Evolutionary conservation across 2,797 vertebrate species (phyloP), one percentile per base, ranked within the genome.

Genomic region (Pangasius macronema): DNA sequence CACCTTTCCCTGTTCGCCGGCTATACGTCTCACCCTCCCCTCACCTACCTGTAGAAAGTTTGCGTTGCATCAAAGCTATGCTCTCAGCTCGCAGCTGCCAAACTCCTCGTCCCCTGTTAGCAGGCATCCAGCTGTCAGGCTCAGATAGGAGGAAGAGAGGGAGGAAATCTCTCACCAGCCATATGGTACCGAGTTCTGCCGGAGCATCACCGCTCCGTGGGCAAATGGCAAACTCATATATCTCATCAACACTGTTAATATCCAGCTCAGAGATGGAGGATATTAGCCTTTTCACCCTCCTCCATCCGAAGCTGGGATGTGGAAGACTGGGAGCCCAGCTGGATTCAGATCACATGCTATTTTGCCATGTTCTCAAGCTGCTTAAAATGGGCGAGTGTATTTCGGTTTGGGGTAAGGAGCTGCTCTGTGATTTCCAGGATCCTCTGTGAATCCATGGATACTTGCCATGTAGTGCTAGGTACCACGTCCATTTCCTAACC

Each of bases 161-260:
- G 95, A 96, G 95, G 96, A 94, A 94, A 95, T 97, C 96, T 97
- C 96, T 97, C 96, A 97, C 96, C 96, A 96, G 95, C 98, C 98
- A 98, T 97, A 98, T 98, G 97, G 97, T 95, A 92, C 93, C 93
- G 94, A 95, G 97, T 96, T 96, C 95, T 95, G 95, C 94, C 94
- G 91, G 94, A 95, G 94, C 93, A 94, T 95, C 94, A 93, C 94
- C 92, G 94, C 95, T 95, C 95, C 91, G 93, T 95, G 95, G 95
- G 95, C 95, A 96, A 96, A 96, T 95, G 95, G 95, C 95, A 95
- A 95, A 95, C 94, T 95, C 95, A 94, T 95, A 95, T 95, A 95
- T 95, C 95, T 95, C 95, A 95, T 95, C 95, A 94, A 94, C 95
- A 93, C 94, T 94, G 93, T 93, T 95, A 96, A 96, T 96, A 95